Base-by-base conservation (phyloP, 2,113 vertebrate species). In the Chlamydotis undulata region DNA sequence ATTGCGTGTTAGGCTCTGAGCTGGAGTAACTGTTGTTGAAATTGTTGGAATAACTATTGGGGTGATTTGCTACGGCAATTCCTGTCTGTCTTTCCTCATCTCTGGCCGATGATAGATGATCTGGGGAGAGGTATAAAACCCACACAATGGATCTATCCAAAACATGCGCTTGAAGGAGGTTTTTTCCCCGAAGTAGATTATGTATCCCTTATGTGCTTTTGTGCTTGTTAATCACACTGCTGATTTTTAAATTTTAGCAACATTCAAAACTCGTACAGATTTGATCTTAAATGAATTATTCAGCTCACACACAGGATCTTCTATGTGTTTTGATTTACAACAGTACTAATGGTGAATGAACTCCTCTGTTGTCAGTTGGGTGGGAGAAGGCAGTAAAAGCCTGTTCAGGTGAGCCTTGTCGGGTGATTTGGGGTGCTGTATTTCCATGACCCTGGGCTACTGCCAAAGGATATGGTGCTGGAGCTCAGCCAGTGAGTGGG, bases 281-380 rank as follows among this genome's bases (percentile, higher is more conserved):
- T 81, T 89, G 45, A 22, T 60, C 28, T 87, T 78, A 55, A 59
- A 31, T 37, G 3, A 86, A 24, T 81, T 64, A 61, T 10, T 17
- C 14, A 15, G 35, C 19, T 68, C 16, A 15, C 3, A 3, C 22
- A 16, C 3, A 4, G 23, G 8, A 22, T 67, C 24, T 57, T 63
- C 50, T 33, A 2, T 6, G 10, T 19, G 26, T 29, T 87, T 74
- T 77, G 41, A 52, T 80, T 82, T 56, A 45, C n/a, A 50, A 14
- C 26, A 29, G 28, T 33, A 11, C 22, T 52, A 17, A 23, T 18
- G 28, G 55, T 41, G 23, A 79, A 68, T n/a, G 35, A 21, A 43
- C 33, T 64, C 52, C 15, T 45, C 35, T 45, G 0, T 57, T 45
- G 0, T 57, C 61, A 41, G 0, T 0, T 24, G 45, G 31, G 49